Base-by-base conservation (phyloP, 2,797 vertebrate genomes). In the Anabacerthia variegaticeps region DNA sequence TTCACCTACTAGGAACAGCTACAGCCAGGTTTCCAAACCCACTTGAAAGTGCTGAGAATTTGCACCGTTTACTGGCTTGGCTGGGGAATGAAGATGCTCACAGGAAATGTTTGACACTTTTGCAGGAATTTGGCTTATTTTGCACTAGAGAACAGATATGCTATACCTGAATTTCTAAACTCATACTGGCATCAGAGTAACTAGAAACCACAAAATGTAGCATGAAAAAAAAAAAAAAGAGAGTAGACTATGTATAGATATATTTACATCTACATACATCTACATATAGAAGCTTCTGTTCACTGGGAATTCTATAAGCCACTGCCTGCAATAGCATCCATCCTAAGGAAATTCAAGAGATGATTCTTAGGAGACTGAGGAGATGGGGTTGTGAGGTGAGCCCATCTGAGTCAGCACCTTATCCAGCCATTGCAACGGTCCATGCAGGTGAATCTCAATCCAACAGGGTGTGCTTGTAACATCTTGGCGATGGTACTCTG, bases 391-490 rank as follows among this genome's bases (percentile, higher is more conserved):
- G 97, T 99, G 99, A 8, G 99, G 99, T 17, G 99, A 99, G 71
- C 99, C 99, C 99, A 99, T 99, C 96, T 99, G 99, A 28, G 99
- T 99, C 89, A 99, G 98, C 89, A 99, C 99, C 97, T 99, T 99
- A 98, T 99, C 99, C 97, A 99, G 95, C 99, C 99, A 99, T 97
- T 99, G 99, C 95, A 99, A 97, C 2, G 99, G 99, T 73, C 99
- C 99, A 3, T 99, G 99, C 89, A 99, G 98, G 67, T 99, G 99
- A 51, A 99, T 98, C 97, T 99, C 99, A 51, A 99, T 99, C 99
- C 99, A 99, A 98, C 99, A 99, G 92, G 99, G 99, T 4, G 99
- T 99, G 98, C 99, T 99, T 46, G 99, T 99, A 93, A 99, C 99
- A 76, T 99, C 99, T 92, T 99, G 99, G 9, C 99, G 99, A 94